Evolutionary conservation across 2,888 invertebrate genomes (phyloP).

Genomic region (Anarsia innoxiella): DNA sequence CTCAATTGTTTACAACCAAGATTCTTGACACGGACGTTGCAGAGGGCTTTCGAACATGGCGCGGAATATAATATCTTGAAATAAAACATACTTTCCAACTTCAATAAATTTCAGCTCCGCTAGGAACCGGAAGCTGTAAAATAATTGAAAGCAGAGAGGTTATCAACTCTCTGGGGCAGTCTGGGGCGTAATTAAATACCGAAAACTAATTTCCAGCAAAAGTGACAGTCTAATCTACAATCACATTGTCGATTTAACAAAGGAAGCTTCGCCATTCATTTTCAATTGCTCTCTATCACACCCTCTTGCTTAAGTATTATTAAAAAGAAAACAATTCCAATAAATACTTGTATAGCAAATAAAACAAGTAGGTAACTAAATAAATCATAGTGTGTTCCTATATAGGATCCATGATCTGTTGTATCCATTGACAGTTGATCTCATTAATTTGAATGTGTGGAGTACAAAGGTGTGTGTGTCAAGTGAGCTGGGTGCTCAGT

Average conservation of each 20-base stretch:
- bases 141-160: not conserved
- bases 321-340: constrained; percentile 18
- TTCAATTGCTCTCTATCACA: constrained; percentile 31
- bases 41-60: constrained; percentile 1
- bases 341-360: constrained; percentile 11
- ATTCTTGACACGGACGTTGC: constrained; percentile 2
- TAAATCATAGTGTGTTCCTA: too few species aligned
- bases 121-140: not conserved
- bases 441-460: constrained; percentile 59
- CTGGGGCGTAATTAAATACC: constrained; percentile 5
- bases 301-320: constrained; percentile 35
- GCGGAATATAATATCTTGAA: constrained; percentile 4
- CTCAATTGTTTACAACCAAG: constrained; percentile 6
- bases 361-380: too few species aligned
- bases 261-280: constrained; percentile 25
- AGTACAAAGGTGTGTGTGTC: constrained; percentile 51
- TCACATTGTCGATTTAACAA: constrained; percentile 7
- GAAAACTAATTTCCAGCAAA: constrained; percentile 22
- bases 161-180: too few species aligned
- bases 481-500: constrained; percentile 47
- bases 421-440: constrained; percentile 52
- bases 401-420: constrained; percentile 40
- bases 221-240: constrained; percentile 27
- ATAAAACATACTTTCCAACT: constrained; percentile 2
- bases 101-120: not conserved